Conservation (phyloP, 2,797 vertebrate species). For the Thunnus albacares region DNA sequence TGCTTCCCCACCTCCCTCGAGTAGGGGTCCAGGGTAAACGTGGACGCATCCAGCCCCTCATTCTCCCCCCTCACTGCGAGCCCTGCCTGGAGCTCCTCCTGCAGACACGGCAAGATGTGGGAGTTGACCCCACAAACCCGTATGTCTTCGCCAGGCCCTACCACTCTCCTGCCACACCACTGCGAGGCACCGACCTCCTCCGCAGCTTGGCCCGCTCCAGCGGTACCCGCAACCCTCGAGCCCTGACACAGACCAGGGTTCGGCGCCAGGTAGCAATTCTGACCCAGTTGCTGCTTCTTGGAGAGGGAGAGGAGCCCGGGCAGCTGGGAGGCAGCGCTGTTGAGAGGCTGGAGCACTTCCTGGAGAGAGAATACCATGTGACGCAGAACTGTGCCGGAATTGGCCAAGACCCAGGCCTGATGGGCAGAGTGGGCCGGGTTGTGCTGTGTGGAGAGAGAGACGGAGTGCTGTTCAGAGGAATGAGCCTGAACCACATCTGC, state of each 20-base stretch:
- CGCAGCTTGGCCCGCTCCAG: constrained; percentile 87
- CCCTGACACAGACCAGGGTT: constrained; percentile 86
- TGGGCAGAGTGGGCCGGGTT: constrained; percentile 87
- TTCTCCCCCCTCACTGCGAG: constrained; percentile 88
- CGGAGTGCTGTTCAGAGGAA: constrained; percentile 88
- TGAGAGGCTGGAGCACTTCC: constrained; percentile 86
- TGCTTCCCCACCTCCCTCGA: constrained; percentile 86
- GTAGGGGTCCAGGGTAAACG: constrained; percentile 88
- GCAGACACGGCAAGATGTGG: constrained; percentile 85
- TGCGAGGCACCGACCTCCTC: constrained; percentile 87
- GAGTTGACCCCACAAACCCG: constrained; percentile 85
- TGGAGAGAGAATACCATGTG: constrained; percentile 88
- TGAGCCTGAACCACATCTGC: constrained; percentile 90
- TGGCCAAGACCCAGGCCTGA: constrained; percentile 87
- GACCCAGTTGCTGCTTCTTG: constrained; percentile 87
- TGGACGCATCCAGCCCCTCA: constrained; percentile 87
- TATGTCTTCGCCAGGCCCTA: constrained; percentile 88
- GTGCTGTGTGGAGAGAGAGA: constrained; percentile 89
- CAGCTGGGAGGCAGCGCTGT: constrained; percentile 77
- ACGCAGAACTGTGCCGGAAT: constrained; percentile 87
- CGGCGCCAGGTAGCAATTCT: constrained; percentile 88
- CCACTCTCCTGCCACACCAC: constrained; percentile 87
- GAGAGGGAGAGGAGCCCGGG: constrained; percentile 85
- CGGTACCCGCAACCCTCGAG: constrained; percentile 85
- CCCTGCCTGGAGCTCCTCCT: constrained; percentile 87